A percentile compares a stretch with the other conserved stretches of the same genome.
These are phyloP conservation scores for Coilia nasus DNA, from an alignment of 2,797 vertebrate genomes.

Conservation along the genomic window DNA sequence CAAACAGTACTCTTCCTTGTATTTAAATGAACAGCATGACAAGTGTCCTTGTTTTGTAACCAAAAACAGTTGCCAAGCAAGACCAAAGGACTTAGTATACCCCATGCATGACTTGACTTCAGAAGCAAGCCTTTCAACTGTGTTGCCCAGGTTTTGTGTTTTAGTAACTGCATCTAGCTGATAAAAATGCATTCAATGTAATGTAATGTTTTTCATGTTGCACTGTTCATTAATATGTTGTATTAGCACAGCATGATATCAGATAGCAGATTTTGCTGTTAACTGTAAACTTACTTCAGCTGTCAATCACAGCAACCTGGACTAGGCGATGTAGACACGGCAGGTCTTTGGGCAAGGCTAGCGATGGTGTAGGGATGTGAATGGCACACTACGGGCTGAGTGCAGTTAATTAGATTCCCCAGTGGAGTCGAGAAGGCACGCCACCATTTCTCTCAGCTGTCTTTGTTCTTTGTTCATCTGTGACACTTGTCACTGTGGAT, in stretches of 20 bases:
- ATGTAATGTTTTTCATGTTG: conserved; percentile 16
- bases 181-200: background rate
- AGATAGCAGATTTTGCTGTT: background rate
- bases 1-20: conserved; percentile 44
- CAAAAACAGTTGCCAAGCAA: conserved; percentile 34
- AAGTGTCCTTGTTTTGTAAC: conserved; percentile 46
- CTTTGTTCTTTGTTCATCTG: background rate
- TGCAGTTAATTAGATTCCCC: conserved; percentile 61
- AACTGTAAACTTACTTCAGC: conserved; percentile 45
- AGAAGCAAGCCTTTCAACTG: background rate
- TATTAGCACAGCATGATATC: background rate
- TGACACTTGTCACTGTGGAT: conserved; percentile 30
- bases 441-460: conserved; percentile 17
- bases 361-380: background rate
- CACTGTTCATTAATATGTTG: background rate
- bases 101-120: conserved; percentile 11
- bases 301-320: conserved; percentile 51
- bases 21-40: conserved; percentile 45
- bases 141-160: background rate
- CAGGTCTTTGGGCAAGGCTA: background rate
- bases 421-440: conserved; percentile 44
- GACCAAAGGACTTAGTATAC: conserved; percentile 24
- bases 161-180: background rate
- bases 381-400: conserved; percentile 53
- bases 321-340: conserved; percentile 49